Percentiles rank a stretch among this genome's conserved stretches.
phyloP scores from a whole-genome alignment of 2,888 invertebrate genomes.

The Elaeidobius kamerunicus region DNA sequence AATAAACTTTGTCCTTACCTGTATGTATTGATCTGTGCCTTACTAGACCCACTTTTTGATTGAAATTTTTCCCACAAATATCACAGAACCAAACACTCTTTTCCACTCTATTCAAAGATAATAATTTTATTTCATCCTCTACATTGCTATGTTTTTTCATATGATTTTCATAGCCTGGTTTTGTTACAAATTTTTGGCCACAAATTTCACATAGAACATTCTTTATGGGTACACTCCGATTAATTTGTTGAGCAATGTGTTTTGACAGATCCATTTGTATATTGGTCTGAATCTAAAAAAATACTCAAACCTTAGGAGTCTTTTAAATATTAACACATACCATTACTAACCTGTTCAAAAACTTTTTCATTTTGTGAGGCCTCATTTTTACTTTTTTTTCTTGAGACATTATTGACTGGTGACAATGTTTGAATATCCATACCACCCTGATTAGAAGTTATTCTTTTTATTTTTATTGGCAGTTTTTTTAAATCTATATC shows the following conservation, averaged over 20 bases:
- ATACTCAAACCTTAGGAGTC: too few relatives aligned
- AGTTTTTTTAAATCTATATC: conserved; percentile 23
- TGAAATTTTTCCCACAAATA: conserved; percentile 54
- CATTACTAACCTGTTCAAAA: conserved; percentile 25
- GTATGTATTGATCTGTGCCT: conserved; percentile 56
- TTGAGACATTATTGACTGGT: background rate
- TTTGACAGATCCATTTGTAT: conserved; percentile 27
- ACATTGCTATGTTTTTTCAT: conserved; percentile 53
- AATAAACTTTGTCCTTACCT: conserved; percentile 40
- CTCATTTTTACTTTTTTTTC: background rate
- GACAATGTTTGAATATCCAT: too few relatives aligned
- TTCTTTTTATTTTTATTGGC: conserved; percentile 23
- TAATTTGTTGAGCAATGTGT: conserved; percentile 18
- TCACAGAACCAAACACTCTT: conserved; percentile 44
- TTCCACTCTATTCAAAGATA: conserved; percentile 46
- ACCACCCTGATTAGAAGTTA: conserved; percentile 2
- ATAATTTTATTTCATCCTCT: conserved; percentile 47
- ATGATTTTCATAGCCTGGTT: conserved; percentile 45
- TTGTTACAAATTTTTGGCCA: conserved; percentile 52
- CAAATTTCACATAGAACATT: conserved; percentile 51
- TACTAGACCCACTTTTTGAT: conserved; percentile 54
- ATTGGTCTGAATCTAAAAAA: conserved; percentile 20
- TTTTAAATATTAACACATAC: too few relatives aligned
- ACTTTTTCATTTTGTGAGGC: conserved; percentile 14
- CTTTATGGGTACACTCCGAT: conserved; percentile 17